Evolutionary conservation across 2,797 vertebrate species (phyloP), one percentile per base, ranked within the genome.

Genomic region (Synanceia verrucosa): DNA sequence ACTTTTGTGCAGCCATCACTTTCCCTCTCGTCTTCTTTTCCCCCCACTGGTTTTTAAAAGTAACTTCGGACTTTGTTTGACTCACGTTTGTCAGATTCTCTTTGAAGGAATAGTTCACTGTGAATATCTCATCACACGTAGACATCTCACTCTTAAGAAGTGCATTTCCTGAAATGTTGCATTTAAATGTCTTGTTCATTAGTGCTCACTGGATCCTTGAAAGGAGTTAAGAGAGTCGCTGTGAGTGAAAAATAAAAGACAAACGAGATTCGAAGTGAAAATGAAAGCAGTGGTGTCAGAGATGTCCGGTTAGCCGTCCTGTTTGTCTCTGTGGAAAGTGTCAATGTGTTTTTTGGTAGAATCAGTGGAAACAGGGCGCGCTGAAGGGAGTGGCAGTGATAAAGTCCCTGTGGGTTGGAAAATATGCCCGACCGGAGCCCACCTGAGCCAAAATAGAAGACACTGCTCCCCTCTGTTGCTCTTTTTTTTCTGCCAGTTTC

Each of bases 331-430:
- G 6, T 88, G 86, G 85, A 91, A 89, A 84, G 55, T 44, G 51
- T 57, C 19, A 69, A 81, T 1, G 69, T 63, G 68, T 82, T 74
- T 85, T 53, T 70, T 6, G 14, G 19, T 63, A 51, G 69, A 69
- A 75, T 63, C 48, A 37, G 24, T 85, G 86, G 82, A 93, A 90
- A 88, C 61, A 36, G 78, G 24, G 72, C 61, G 50, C 13, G 52
- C 31, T 47, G 61, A 29, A 70, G 78, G 90, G 90, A 86, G 88
- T 73, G 87, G 73, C 80, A 39, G 5, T 4, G 39, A 80, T 73
- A 64, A 72, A 64, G 48, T 76, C 75, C 78, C 81, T 34, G 39
- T 66, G 83, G 74, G 71, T 26, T 86, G 79, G 84, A 92, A 93
- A 90, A 70, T 86, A 67, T 83, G 74, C 29, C 73, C 51, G 56